Conservation (phyloP, 2,113 vertebrate genomes). For the Oxygymnocypris stewartii region DNA sequence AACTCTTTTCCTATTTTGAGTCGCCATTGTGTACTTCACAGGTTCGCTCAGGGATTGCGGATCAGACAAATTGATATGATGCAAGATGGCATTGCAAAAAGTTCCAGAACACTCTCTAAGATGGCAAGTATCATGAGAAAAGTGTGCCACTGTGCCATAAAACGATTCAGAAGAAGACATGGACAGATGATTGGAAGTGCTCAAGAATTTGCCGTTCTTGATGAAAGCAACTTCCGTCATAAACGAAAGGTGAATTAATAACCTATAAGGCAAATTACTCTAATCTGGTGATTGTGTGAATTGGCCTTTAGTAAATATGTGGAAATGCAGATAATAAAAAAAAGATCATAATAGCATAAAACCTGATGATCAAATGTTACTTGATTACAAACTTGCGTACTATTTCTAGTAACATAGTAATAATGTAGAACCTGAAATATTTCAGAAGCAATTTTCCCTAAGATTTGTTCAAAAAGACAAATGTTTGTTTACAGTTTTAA, state of each 20-base stretch:
- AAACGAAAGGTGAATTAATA: neutral
- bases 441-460: no score
- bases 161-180: neutral
- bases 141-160: neutral
- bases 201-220: neutral
- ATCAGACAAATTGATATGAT: neutral
- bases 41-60: neutral
- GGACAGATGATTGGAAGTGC: neutral
- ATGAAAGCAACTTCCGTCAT: neutral
- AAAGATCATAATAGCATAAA: no score
- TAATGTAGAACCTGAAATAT: no score
- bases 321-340: no score
- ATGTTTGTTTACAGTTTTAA: no score
- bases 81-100: constrained; percentile 4
- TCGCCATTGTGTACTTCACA: neutral
- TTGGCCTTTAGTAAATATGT: no score
- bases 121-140: neutral
- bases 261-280: neutral
- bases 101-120: neutral
- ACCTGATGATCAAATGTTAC: no score
- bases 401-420: no score
- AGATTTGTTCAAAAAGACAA: no score
- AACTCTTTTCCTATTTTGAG: neutral
- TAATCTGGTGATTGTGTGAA: no score
- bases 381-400: no score